A percentile compares a stretch with the other conserved stretches of the same genome.
phyloP scores from a whole-genome alignment of 2,888 invertebrate species.

The Vesta saturnalis region DNA sequence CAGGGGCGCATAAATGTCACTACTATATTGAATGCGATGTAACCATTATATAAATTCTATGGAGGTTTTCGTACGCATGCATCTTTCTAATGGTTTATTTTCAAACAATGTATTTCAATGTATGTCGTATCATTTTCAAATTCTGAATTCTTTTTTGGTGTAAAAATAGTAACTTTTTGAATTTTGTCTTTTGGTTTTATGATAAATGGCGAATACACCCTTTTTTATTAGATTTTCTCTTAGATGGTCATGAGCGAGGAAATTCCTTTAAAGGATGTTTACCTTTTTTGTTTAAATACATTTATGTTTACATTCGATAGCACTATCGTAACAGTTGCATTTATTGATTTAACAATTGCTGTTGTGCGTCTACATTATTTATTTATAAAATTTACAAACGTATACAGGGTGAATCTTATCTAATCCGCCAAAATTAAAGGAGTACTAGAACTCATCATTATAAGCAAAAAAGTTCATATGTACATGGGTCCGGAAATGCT shows the following conservation, averaged over 20 bases:
- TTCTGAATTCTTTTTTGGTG: neutral
- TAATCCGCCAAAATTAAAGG: too few relatives aligned
- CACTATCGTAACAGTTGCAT: too few relatives aligned
- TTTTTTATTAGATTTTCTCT: conserved; percentile 1
- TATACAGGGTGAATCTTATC: too few relatives aligned
- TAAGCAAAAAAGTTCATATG: too few relatives aligned
- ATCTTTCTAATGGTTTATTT: conserved; percentile 40
- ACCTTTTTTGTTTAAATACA: neutral
- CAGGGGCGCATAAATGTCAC: conserved; percentile 48
- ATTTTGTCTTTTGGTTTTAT: neutral
- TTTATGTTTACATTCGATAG: too few relatives aligned
- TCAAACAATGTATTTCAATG: conserved; percentile 37
- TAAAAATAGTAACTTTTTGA: neutral
- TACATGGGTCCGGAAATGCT: too few relatives aligned
- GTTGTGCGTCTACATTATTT: too few relatives aligned
- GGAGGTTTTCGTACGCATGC: conserved; percentile 35
- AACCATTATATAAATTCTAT: conserved; percentile 37
- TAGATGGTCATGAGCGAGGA: neutral
- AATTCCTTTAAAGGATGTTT: neutral
- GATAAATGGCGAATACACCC: neutral
- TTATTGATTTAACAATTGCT: too few relatives aligned
- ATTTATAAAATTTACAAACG: too few relatives aligned
- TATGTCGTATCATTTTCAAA: conserved; percentile 22
- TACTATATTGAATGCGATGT: conserved; percentile 42
- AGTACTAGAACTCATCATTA: too few relatives aligned